phyloP scores from a whole-genome alignment of 2,113 vertebrate genomes.

The Phaethon lepturus region DNA sequence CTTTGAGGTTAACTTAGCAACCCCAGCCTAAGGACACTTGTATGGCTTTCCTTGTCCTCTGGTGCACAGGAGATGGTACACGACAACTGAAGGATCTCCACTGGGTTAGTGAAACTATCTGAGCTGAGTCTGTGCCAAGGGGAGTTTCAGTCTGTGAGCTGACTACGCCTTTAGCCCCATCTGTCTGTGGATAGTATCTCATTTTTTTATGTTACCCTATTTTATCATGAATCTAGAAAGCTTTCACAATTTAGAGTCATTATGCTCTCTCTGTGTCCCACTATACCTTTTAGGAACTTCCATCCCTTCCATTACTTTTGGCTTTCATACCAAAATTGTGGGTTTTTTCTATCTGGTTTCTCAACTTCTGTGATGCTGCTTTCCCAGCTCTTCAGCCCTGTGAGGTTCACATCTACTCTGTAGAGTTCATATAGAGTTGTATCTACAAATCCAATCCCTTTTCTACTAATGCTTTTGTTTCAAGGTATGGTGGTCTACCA shows the following conservation, averaged over 20 bases:
- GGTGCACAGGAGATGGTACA: neutral
- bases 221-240: neutral
- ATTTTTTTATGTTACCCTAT: neutral
- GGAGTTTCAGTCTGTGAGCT: neutral
- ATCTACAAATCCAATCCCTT: neutral
- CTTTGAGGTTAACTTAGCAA: neutral
- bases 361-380: neutral
- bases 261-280: neutral
- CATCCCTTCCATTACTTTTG: neutral
- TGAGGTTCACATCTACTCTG: neutral
- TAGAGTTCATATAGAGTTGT: neutral
- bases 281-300: neutral
- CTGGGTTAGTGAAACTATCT: neutral
- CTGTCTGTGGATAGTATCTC: neutral
- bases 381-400: neutral
- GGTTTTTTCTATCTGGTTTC: fast-evolving
- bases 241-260: neutral
- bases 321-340: neutral
- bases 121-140: neutral
- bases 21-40: neutral
- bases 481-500: neutral
- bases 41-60: neutral
- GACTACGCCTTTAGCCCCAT: neutral
- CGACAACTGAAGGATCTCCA: neutral
- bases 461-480: neutral